Evolutionary conservation across 2,888 invertebrate genomes (phyloP), one percentile per base, ranked within the genome.

Genomic region (Tubulanus polymorphus): DNA sequence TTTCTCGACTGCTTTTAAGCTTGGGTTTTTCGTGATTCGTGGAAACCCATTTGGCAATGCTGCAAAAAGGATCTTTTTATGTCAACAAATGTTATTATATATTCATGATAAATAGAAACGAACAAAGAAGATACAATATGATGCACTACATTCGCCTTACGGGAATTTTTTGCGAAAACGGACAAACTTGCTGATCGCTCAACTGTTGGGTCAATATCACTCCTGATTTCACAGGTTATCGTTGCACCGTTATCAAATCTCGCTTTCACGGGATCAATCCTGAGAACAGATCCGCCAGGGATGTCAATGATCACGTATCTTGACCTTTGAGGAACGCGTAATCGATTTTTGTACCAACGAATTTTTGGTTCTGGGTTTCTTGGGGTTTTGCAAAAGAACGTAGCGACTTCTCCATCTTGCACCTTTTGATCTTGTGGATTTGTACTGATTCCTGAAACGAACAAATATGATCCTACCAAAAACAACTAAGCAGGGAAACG

Each of bases 1-100:
- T 64, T 91, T 92, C 82, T 99, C 97, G 51, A 96, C 94, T 53
- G 94, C 95, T 83, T 93, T 91, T 56, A 93, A 88, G 60, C 86
- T 87, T 0, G 96, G 94, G 58, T 91, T 88, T 69, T 90, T 88
- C 35, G 88, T 87, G 75, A 93, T 90, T 76, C 86, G 85, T 48
- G 97, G 97, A 81, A 95, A 99, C 29, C 96, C 97, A 47, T 84
- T 83, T 1, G 97, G 96, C 61, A 92, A 84, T 67, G 86, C 93
- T 88, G 84, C 18, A 70, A 71, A 53, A 56, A 59, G n/a, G n/a
- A n/a, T n/a, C n/a, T n/a, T n/a, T n/a, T n/a, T n/a, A n/a, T n/a
- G n/a, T n/a, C n/a, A n/a, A n/a, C n/a, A n/a, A n/a, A n/a, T n/a
- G n/a, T n/a, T n/a, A n/a, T n/a, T n/a, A n/a, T n/a, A n/a, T n/a